Percentiles rank a stretch among this genome's conserved stretches.
Evolutionary conservation across 1,140 invertebrate genomes (phyloP).

Genomic region (Sinonovacula constricta): DNA sequence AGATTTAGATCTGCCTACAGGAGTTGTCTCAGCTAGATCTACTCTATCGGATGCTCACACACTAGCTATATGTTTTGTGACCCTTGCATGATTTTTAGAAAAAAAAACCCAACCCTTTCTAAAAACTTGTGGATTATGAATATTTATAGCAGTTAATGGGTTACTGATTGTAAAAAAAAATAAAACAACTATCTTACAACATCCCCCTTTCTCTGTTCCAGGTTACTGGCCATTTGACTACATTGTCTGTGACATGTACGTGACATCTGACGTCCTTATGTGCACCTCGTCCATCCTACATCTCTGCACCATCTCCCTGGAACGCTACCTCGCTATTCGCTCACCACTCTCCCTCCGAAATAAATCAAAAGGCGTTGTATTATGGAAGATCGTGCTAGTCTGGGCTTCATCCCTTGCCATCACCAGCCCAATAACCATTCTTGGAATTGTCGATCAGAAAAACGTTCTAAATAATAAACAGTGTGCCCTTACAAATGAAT

Average conservation of each 20-base stretch:
- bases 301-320: constrained; percentile 78
- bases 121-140: too few relatives aligned
- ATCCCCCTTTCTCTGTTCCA: constrained; percentile 81
- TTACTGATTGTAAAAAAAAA: too few relatives aligned
- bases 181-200: too few relatives aligned
- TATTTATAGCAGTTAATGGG: too few relatives aligned
- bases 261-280: constrained; percentile 95
- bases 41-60: too few relatives aligned
- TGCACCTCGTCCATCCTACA: constrained; percentile 94
- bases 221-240: constrained; percentile 95
- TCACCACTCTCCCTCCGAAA: constrained; percentile 86
- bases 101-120: too few relatives aligned
- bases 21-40: too few relatives aligned
- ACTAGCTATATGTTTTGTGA: too few relatives aligned
- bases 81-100: too few relatives aligned
- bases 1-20: too few relatives aligned
- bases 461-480: constrained; percentile 79
- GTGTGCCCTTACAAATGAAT: constrained; percentile 83
- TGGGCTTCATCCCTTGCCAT: constrained; percentile 93
- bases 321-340: constrained; percentile 90
- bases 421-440: constrained; percentile 91
- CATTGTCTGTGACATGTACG: constrained; percentile 94
- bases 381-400: constrained; percentile 92
- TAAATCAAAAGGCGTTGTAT: constrained; percentile 90
- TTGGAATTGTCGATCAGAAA: constrained; percentile 84